Percentiles rank a stretch among this genome's conserved stretches.
Conservation (phyloP, 1,140 invertebrate genomes). For the Bombus vancouverensis region DNA sequence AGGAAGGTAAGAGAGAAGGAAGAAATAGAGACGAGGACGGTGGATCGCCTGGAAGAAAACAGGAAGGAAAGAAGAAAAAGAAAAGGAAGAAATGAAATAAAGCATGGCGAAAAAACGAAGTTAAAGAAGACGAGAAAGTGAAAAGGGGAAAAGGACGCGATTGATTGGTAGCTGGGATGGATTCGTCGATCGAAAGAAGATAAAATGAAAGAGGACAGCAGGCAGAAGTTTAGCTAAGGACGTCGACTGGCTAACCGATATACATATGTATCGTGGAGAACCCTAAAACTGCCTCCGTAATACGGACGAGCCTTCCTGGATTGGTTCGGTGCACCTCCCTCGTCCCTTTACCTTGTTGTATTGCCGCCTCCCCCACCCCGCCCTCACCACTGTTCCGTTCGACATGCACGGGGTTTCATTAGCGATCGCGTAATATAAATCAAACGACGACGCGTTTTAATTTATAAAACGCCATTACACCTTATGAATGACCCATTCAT, state of each 20-base stretch:
- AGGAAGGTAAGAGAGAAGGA: background rate
- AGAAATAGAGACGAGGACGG: background rate
- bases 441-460: slow-evolving; percentile 68
- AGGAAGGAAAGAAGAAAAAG: background rate
- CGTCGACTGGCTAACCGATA: slow-evolving; percentile 34
- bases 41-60: background rate
- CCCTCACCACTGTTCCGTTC: background rate
- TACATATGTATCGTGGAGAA: slow-evolving; percentile 44
- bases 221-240: background rate
- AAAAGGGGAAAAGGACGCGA: background rate
- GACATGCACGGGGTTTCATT: slow-evolving; percentile 62
- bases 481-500: slow-evolving; percentile 73
- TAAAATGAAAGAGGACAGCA: background rate
- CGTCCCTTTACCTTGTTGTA: background rate
- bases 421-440: slow-evolving; percentile 70
- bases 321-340: background rate
- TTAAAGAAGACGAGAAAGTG: slow-evolving; percentile 17
- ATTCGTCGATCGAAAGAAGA: background rate
- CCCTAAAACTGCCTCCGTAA: slow-evolving; percentile 39
- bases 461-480: slow-evolving; percentile 69
- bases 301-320: slow-evolving; percentile 19
- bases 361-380: background rate
- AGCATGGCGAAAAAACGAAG: background rate
- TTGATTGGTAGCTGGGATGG: background rate
- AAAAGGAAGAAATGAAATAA: background rate